A percentile compares a stretch with the other conserved stretches of the same genome.
Evolutionary conservation across 2,888 invertebrate genomes (phyloP).

Genomic region (Apoda limacodes): DNA sequence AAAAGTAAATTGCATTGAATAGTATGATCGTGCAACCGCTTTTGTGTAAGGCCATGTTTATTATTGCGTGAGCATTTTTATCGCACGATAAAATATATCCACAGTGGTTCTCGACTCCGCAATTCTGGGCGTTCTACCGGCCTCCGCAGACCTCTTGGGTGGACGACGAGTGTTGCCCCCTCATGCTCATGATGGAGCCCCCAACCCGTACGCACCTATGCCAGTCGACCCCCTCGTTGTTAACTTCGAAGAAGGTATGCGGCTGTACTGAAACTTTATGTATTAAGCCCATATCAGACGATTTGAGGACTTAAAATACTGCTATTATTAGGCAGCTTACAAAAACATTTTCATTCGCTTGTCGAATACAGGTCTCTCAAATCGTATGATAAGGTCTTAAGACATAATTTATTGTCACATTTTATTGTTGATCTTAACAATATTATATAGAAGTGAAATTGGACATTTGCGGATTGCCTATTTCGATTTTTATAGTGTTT

Average conservation of each 20-base stretch:
- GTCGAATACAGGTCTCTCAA: too few relatives aligned
- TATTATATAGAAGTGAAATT: too few relatives aligned
- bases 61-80: too few relatives aligned
- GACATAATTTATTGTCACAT: too few relatives aligned
- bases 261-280: conserved; percentile 73
- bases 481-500: too few relatives aligned
- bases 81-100: too few relatives aligned
- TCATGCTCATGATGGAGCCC: conserved; percentile 30
- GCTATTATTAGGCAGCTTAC: conserved; percentile 27
- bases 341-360: conserved; percentile 18
- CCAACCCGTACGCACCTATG: conserved; percentile 45
- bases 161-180: conserved; percentile 41
- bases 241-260: conserved; percentile 87
- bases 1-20: too few relatives aligned
- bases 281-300: conserved; percentile 40
- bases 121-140: conserved; percentile 53
- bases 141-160: conserved; percentile 35
- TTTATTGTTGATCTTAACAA: too few relatives aligned
- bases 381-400: too few relatives aligned
- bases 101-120: conserved; percentile 55
- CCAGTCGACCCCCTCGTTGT: conserved; percentile 80
- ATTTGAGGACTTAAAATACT: conserved; percentile 32
- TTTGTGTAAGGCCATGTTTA: too few relatives aligned
- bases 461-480: too few relatives aligned
- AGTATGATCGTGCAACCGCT: too few relatives aligned